Evolutionary conservation across 1,140 invertebrate genomes (phyloP).

Genomic region (Diorhabda carinulata): DNA sequence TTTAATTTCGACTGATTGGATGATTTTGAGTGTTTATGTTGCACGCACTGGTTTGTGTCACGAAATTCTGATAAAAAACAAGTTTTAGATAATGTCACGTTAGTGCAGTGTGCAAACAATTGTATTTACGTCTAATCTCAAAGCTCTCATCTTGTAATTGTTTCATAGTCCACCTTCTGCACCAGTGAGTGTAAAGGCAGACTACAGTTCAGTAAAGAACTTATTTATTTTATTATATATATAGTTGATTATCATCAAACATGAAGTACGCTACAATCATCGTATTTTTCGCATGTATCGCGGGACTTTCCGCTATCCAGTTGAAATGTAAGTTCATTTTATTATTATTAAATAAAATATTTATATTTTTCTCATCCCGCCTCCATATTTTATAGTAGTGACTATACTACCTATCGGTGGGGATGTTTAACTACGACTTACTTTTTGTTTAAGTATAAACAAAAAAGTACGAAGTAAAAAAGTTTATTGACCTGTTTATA

Average conservation of each 20-base stretch:
- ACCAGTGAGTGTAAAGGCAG: slow-evolving; percentile 86
- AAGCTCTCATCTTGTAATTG: slow-evolving; percentile 20
- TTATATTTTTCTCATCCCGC: too few species aligned
- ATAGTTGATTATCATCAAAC: background rate
- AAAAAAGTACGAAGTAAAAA: too few species aligned
- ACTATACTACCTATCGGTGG: background rate
- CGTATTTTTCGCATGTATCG: slow-evolving; percentile 39
- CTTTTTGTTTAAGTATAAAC: too few species aligned
- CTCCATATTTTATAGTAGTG: background rate
- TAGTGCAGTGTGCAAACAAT: slow-evolving; percentile 30
- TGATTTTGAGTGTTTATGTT: too few species aligned
- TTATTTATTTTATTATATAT: too few species aligned
- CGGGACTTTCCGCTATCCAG: slow-evolving; percentile 45
- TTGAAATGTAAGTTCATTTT: slow-evolving; percentile 53
- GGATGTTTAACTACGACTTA: too few species aligned
- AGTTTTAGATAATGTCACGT: background rate
- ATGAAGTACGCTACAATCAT: slow-evolving; percentile 51
- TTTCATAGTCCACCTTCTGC: slow-evolving; percentile 66
- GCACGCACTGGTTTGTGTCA: too few species aligned
- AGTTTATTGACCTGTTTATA: too few species aligned
- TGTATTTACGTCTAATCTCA: slow-evolving; percentile 6
- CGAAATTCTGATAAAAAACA: background rate
- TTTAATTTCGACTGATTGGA: too few species aligned
- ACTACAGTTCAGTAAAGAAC: slow-evolving; percentile 15
- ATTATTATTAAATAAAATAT: slow-evolving; percentile 5